phyloP scores from a whole-genome alignment of 2,888 invertebrate species.

The Parnassius orleans region DNA sequence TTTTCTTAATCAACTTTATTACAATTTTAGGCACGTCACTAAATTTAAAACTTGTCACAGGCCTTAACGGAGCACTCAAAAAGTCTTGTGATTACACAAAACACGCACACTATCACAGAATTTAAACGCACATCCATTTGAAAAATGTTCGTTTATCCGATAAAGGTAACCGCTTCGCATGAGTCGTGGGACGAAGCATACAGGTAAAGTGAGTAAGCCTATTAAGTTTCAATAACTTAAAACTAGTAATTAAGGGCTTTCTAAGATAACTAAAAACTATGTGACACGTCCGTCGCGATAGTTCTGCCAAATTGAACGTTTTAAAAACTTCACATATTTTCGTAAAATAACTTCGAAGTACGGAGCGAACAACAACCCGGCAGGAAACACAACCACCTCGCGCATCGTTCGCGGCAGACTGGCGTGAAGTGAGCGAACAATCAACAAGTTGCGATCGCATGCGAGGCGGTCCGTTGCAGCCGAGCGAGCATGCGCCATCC shows the following conservation, averaged over 20 bases:
- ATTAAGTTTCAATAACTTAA: slow-evolving; percentile 74
- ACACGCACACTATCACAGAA: slow-evolving; percentile 76
- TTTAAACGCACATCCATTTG: slow-evolving; percentile 78
- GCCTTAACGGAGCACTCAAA: slow-evolving; percentile 60
- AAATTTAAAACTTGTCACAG: slow-evolving; percentile 70
- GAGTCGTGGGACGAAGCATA: slow-evolving; percentile 73
- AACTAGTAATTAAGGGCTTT: slow-evolving; percentile 62
- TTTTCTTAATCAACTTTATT: slow-evolving; percentile 61
- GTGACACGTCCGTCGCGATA: slow-evolving; percentile 50
- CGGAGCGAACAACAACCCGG: slow-evolving; percentile 55
- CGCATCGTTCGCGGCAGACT: slow-evolving; percentile 73
- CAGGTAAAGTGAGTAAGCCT: slow-evolving; percentile 77
- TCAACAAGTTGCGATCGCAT: slow-evolving; percentile 75
- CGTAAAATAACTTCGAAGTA: slow-evolving; percentile 77
- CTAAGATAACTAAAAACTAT: slow-evolving; percentile 58
- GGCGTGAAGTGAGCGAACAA: slow-evolving; percentile 75
- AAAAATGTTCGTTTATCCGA: slow-evolving; percentile 79
- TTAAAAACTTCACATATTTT: slow-evolving; percentile 75
- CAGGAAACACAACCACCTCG: slow-evolving; percentile 63
- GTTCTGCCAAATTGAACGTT: slow-evolving; percentile 60
- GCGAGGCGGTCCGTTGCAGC: slow-evolving; percentile 62
- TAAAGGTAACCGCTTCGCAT: slow-evolving; percentile 72
- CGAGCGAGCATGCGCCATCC: slow-evolving; percentile 67
- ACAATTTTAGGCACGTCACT: slow-evolving; percentile 68
- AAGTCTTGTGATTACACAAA: slow-evolving; percentile 66